Base-by-base conservation (phyloP, 2,797 vertebrate genomes). In the Tinamus major region DNA sequence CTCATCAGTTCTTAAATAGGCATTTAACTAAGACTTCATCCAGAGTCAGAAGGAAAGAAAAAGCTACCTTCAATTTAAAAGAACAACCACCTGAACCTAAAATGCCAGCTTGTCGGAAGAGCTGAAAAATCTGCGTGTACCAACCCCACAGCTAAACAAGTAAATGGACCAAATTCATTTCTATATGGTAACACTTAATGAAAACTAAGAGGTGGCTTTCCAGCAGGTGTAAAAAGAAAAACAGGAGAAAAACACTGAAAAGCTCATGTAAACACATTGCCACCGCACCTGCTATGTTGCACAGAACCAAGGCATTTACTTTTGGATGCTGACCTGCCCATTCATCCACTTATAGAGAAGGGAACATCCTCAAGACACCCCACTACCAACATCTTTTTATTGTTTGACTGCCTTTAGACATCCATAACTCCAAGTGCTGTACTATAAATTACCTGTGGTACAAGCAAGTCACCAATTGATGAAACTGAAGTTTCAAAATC, bases 1-100 rank as follows among this genome's bases (percentile, higher is more conserved):
- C 97, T 98, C 97, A 97, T 97, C 97, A 97, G 70, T 97, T 97
- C 97, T 97, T 98, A 98, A 97, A 97, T 81, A 97, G 97, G 93
- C 96, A 97, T 97, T 97, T 97, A 97, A 97, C 97, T 98, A 97
- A 96, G 94, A 91, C 94, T 92, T 97, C 93, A 96, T 69, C 89
- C 88, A 96, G 92, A 96, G 94, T 93, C 86, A 92, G 72, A 88
- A 93, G 87, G 76, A 96, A 94, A 94, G 85, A 93, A 76, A 79
- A 31, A 80, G 59, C 46, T 82, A 91, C 88, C 89, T 97, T 97
- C 79, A 90, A 95, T 44, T 56, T 65, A 85, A 94, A 81, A 75
- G 77, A 96, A 85, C 1, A 4, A 93, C 56, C 24, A 51, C 49
- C 49, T 51, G 90, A 96, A 93, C 21, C 70, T 85, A 70, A 93